A percentile compares a stretch with the other conserved stretches of the same genome.
Evolutionary conservation across 2,888 invertebrate species (phyloP).

Genomic region (Bibio marci): DNA sequence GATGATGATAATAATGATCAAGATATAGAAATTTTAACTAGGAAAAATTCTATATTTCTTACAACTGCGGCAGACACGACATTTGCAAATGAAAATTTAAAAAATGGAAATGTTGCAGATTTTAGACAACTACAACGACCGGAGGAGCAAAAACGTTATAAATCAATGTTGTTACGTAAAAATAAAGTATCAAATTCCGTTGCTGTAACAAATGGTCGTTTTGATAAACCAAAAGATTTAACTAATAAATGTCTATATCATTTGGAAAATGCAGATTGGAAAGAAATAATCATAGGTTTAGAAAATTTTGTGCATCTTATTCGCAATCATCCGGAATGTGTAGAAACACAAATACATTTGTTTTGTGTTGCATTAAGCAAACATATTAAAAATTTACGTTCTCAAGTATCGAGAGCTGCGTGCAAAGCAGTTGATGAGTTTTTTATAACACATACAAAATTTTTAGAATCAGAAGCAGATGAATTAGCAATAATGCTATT

Average conservation of each 20-base stretch:
- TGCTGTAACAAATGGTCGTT: slow-evolving; percentile 28
- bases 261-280: slow-evolving; percentile 64
- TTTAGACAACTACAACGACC: too few species aligned
- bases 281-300: slow-evolving; percentile 56
- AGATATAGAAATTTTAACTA: too few species aligned
- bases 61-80: too few species aligned
- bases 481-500: slow-evolving; percentile 66
- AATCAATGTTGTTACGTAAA: neutral
- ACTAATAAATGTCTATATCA: slow-evolving; percentile 43
- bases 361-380: slow-evolving; percentile 51
- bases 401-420: slow-evolving; percentile 80
- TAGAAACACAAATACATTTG: slow-evolving; percentile 48
- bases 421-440: slow-evolving; percentile 68
- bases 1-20: too few species aligned
- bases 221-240: slow-evolving; percentile 46
- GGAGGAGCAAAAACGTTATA: too few species aligned
- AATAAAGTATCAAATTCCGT: slow-evolving; percentile 1
- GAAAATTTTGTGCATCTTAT: slow-evolving; percentile 49
- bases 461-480: slow-evolving; percentile 61
- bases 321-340: slow-evolving; percentile 42
- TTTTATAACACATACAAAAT: slow-evolving; percentile 44
- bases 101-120: too few species aligned
- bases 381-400: slow-evolving; percentile 77
- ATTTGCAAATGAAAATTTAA: too few species aligned
- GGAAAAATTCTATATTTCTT: too few species aligned